Evolutionary conservation across 2,113 vertebrate genomes (phyloP).

Genomic region (Synodontis membranacea): DNA sequence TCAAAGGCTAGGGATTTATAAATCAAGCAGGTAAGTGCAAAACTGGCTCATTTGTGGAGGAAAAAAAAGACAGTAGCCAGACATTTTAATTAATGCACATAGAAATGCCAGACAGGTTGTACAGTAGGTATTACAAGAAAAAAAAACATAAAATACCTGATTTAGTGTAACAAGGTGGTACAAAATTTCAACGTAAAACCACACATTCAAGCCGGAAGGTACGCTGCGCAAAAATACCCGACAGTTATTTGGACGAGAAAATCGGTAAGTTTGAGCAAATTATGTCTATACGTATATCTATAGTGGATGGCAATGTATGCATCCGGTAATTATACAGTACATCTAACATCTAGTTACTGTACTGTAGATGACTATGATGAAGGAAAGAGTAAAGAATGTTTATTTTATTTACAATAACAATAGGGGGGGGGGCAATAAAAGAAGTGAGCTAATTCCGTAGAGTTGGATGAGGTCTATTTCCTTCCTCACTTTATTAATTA

Average conservation of each 20-base stretch:
- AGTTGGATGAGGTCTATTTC: not conserved
- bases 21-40: slow-evolving; percentile 5
- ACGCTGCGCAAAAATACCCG: not conserved
- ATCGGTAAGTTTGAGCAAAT: not conserved
- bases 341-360: not conserved
- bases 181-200: not conserved
- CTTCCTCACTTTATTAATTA: not conserved
- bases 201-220: not conserved
- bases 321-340: no score
- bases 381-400: not conserved
- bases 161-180: not conserved
- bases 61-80: not conserved
- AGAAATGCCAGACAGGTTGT: not conserved
- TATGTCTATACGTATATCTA: not conserved
- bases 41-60: not conserved
- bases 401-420: not conserved
- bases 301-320: not conserved
- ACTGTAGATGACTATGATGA: not conserved
- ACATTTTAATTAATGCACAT: not conserved
- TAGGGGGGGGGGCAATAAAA: not conserved
- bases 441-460: not conserved
- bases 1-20: not conserved
- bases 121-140: not conserved
- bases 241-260: not conserved
- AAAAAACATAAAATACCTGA: not conserved